phyloP scores from a whole-genome alignment of 2,797 vertebrate species.

The Hylomyscus alleni region DNA sequence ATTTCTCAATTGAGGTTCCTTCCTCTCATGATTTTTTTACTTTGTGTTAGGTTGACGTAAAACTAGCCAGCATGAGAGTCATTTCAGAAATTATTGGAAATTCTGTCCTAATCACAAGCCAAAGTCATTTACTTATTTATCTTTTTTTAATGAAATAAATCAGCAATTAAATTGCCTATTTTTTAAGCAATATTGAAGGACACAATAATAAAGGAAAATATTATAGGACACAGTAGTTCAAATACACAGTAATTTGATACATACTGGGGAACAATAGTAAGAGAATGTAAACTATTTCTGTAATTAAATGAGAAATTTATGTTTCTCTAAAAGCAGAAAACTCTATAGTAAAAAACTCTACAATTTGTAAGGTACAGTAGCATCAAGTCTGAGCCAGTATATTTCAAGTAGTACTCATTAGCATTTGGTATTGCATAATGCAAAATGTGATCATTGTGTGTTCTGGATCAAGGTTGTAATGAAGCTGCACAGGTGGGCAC shows the following conservation, averaged over 20 bases:
- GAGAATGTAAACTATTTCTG: not conserved
- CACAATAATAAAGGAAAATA: too few species aligned
- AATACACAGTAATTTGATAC: not conserved
- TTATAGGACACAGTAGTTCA: not conserved
- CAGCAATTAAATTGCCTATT: not conserved
- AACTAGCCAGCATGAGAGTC: not conserved
- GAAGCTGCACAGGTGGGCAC: not conserved
- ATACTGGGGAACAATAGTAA: not conserved
- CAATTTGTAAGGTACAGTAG: not conserved
- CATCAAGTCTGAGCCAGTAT: not conserved
- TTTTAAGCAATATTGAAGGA: too few species aligned
- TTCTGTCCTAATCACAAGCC: not conserved
- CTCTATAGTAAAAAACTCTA: not conserved
- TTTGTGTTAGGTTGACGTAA: not conserved
- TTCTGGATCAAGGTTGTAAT: not conserved
- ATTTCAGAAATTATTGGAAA: not conserved
- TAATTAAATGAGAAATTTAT: not conserved
- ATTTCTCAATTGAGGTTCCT: not conserved
- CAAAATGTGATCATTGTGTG: not conserved
- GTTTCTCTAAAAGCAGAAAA: not conserved
- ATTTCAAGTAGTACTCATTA: too few species aligned
- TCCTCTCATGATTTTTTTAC: not conserved
- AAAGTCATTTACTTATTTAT: not conserved
- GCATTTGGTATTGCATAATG: not conserved
- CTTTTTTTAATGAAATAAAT: not conserved